Base-by-base conservation (phyloP, 2,888 invertebrate genomes). In the Nasonovia ribisnigri region DNA sequence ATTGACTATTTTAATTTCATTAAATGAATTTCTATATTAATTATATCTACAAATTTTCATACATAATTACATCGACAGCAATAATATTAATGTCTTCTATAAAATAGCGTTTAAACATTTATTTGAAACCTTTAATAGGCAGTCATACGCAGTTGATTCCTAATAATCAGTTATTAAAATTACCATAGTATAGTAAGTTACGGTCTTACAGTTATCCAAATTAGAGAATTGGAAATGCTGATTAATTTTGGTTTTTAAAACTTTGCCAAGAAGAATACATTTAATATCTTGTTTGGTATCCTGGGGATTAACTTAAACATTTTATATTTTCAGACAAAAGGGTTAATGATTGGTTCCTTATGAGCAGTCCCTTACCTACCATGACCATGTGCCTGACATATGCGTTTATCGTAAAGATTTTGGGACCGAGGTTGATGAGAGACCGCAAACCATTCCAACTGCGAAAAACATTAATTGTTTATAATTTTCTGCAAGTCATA, bases 361-460 rank as follows among this genome's bases (percentile, higher is more conserved):
- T 98, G 95, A 96, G 96, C 51, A 97, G 97, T 60, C 98, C 98
- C 0, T 95, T 97, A 43, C 97, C 98, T 0, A 97, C 97, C 5
- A 95, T 97, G 46, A 96, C 97, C 91, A 97, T 98, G 91, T 95
- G 98, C 94, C 96, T 96, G 36, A 96, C 97, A 84, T 98, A 98
- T 95, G 96, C 97, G 84, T 97, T 97, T 95, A 97, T 98, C 95
- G 97, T 97, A 0, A 95, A 95, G 89, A 94, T 95, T 95, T 97
- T 97, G 96, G 99, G 99, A 0, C 99, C 99, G 0, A 96, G 97
- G 94, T 97, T 97, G 95, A 99, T 99, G 99, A 97, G 97, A 95
- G 97, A 98, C 95, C 97, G 98, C 95, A 97, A 98, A 95, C 98
- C 99, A 0, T 98, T 97, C 95, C 97, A 98, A 95, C 96, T 99